phyloP scores from a whole-genome alignment of 2,888 invertebrate genomes.

The Tetropium fuscum region DNA sequence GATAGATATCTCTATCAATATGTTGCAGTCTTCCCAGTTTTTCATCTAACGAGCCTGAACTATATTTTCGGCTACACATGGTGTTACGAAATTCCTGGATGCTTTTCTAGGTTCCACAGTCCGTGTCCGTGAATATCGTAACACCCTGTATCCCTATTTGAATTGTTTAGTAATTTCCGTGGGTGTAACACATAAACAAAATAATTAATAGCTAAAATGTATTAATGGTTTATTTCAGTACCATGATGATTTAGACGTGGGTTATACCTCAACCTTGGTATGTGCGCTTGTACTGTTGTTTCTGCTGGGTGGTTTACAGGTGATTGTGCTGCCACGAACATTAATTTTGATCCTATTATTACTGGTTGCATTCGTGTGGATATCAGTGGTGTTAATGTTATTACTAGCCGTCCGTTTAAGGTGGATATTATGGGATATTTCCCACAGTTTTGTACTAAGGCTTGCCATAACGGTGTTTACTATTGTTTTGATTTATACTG shows the following conservation, averaged over 20 bases:
- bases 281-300: conserved; percentile 82
- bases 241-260: conserved; percentile 86
- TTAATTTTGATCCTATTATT: conserved; percentile 86
- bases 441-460: conserved; percentile 84
- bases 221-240: conserved; percentile 71
- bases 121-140: too few relatives aligned
- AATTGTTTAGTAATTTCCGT: background rate
- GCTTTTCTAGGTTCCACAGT: too few relatives aligned
- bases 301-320: conserved; percentile 82
- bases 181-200: background rate
- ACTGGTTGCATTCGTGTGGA: conserved; percentile 91
- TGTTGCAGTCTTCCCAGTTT: too few relatives aligned
- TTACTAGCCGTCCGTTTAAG: conserved; percentile 85
- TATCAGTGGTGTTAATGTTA: conserved; percentile 86
- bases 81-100: too few relatives aligned
- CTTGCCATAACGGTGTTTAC: conserved; percentile 90
- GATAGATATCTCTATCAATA: too few relatives aligned
- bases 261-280: conserved; percentile 85
- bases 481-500: conserved; percentile 86
- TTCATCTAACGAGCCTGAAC: too few relatives aligned
- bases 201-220: background rate
- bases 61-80: too few relatives aligned
- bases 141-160: too few relatives aligned
- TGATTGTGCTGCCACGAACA: conserved; percentile 85
- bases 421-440: conserved; percentile 89